Percentiles rank a stretch among this genome's conserved stretches.
phyloP scores from a whole-genome alignment of 1,140 invertebrate species.

The Meloidogyne chitwoodi region DNA sequence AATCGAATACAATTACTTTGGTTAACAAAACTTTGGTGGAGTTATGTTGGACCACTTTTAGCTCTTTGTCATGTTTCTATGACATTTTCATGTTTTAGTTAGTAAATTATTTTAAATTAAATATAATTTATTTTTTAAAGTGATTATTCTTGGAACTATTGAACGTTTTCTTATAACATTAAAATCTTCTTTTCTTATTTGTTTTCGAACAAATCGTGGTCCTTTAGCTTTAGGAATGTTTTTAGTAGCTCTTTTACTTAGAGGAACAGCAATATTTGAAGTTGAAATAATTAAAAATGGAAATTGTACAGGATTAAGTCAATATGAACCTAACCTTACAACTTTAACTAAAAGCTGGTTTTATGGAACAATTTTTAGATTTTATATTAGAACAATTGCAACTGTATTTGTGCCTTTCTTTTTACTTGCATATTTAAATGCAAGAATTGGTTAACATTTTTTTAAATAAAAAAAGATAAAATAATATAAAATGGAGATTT shows the following conservation, averaged over 20 bases:
- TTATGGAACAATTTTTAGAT: slow-evolving; percentile 47
- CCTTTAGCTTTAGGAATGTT: slow-evolving; percentile 38
- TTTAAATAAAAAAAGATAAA: neutral
- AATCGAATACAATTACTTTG: slow-evolving; percentile 31
- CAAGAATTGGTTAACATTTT: slow-evolving; percentile 22
- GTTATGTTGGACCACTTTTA: slow-evolving; percentile 44
- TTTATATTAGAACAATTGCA: slow-evolving; percentile 33
- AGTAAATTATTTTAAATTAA: neutral
- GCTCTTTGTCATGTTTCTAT: slow-evolving; percentile 47
- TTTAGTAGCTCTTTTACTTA: slow-evolving; percentile 33
- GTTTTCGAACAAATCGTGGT: slow-evolving; percentile 40
- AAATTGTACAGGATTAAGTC: slow-evolving; percentile 43
- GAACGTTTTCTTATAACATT: slow-evolving; percentile 48
- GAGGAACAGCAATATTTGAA: slow-evolving; percentile 48
- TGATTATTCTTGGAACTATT: slow-evolving; percentile 49
- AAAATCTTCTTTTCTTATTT: slow-evolving; percentile 32
- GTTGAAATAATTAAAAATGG: slow-evolving; percentile 41
- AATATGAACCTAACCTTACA: slow-evolving; percentile 33
- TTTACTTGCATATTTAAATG: slow-evolving; percentile 44
- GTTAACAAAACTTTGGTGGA: slow-evolving; percentile 38
- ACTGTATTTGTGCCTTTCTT: slow-evolving; percentile 49
- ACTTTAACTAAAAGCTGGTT: slow-evolving; percentile 30
- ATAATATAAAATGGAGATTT: too few relatives aligned
- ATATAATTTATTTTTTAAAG: neutral
- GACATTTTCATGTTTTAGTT: slow-evolving; percentile 46